Evolutionary conservation across 2,113 vertebrate species (phyloP).

Genomic region (human (Homo sapiens)): GRCh38 chr13:35796501-35797000

Average conservation of each 20-base stretch:
- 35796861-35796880: neutral
- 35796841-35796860: neutral
- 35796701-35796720: neutral
- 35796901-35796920: neutral
- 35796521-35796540: neutral
- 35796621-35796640: neutral
- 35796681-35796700: neutral
- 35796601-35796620: neutral
- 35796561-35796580: rapidly evolving
- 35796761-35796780: neutral
- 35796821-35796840: neutral
- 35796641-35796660: neutral
- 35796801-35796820: neutral
- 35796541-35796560: neutral
- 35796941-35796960: neutral
- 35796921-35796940: neutral
- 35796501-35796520: neutral
- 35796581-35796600: neutral
- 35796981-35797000: neutral
- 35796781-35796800: neutral
- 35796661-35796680: neutral
- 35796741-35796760: neutral
- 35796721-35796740: neutral
- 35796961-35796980: rapidly evolving
- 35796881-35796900: neutral